phyloP scores from a whole-genome alignment of 2,113 vertebrate species.

The Melanotaenia duboulayi region DNA sequence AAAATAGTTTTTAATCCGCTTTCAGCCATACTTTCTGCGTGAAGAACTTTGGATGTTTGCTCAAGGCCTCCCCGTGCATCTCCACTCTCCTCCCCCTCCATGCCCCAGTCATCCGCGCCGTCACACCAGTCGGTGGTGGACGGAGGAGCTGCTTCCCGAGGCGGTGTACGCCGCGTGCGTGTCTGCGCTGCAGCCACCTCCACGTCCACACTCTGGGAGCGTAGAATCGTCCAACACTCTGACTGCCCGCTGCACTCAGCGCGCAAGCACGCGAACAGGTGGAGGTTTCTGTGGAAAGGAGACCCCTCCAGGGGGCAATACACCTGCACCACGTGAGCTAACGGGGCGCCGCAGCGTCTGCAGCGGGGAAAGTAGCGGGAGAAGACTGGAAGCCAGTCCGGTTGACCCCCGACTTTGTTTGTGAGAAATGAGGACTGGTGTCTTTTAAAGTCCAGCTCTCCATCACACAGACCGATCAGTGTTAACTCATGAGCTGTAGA shows the following conservation, averaged over 20 bases:
- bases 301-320: conserved; percentile 71
- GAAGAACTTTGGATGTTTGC: background rate
- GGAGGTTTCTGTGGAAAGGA: conserved; percentile 62
- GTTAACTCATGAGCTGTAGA: background rate
- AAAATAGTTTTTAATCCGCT: too few species aligned
- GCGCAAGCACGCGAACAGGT: conserved; percentile 66
- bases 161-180: background rate
- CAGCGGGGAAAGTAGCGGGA: conserved; percentile 25
- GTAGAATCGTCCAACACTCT: conserved; percentile 61
- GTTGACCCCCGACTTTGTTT: conserved; percentile 76
- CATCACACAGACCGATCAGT: conserved; percentile 77
- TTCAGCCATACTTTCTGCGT: conserved; percentile 11
- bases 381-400: conserved; percentile 43
- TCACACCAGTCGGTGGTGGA: conserved; percentile 71
- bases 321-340: conserved; percentile 62
- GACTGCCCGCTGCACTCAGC: conserved; percentile 38
- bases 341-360: conserved; percentile 34
- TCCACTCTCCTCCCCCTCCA: conserved; percentile 19
- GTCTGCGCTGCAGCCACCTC: background rate
- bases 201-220: conserved; percentile 62
- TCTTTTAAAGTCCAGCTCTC: conserved; percentile 43
- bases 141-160: conserved; percentile 22
- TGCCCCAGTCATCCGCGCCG: conserved; percentile 74
- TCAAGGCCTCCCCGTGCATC: conserved; percentile 4
- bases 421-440: conserved; percentile 50